These are phyloP conservation scores for Anolis apletophallus DNA, from an alignment of 2,797 vertebrate genomes.

Conservation along the genomic window DNA sequence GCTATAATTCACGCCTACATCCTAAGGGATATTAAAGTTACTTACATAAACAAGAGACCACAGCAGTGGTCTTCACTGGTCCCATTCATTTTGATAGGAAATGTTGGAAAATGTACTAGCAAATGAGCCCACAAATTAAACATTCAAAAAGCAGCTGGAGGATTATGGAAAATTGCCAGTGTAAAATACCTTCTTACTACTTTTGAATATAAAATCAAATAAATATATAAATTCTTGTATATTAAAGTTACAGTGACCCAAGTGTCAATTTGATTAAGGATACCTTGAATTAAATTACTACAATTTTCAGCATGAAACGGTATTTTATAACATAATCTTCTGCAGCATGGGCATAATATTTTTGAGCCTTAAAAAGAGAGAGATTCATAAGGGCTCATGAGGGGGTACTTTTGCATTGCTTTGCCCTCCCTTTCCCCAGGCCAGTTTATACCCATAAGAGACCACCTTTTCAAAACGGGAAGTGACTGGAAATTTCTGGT, in stretches of 20 bases:
- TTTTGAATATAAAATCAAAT: neutral
- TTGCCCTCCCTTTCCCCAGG: no score
- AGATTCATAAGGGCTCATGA: neutral
- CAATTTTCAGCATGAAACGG: neutral
- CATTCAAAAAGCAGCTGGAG: neutral
- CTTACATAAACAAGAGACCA: neutral
- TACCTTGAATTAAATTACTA: neutral
- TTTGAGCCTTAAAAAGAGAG: neutral
- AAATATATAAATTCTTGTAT: neutral
- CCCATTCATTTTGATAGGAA: neutral
- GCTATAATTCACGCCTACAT: neutral
- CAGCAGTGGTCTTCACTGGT: neutral
- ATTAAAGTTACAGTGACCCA: neutral
- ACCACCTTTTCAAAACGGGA: no score
- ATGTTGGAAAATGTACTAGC: neutral
- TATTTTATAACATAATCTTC: neutral
- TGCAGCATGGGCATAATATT: neutral
- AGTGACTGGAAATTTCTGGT: no score
- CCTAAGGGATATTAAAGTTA: slow-evolving; percentile 16
- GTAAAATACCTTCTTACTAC: neutral
- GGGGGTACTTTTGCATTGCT: no score
- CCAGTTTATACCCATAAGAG: no score
- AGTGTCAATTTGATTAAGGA: no score
- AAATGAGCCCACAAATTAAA: neutral
- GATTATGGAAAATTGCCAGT: neutral